Evolutionary conservation across 2,888 invertebrate species (phyloP).

Genomic region (Atrina japonica): DNA sequence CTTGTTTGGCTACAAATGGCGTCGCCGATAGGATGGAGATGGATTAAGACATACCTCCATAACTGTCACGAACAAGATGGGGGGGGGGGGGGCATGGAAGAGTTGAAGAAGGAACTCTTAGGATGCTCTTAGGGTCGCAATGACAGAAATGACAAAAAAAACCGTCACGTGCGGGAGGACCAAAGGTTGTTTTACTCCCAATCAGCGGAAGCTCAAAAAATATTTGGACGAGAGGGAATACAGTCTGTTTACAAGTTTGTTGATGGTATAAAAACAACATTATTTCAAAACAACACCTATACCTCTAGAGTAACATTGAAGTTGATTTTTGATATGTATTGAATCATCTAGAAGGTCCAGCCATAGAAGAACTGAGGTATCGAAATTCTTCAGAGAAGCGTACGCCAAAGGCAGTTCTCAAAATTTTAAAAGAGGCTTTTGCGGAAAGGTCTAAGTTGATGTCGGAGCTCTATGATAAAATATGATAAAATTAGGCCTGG

Average conservation of each 20-base stretch:
- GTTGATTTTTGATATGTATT: constrained; percentile 25
- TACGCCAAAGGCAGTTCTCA: not conserved
- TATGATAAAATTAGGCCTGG: too few relatives aligned
- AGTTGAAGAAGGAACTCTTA: too few relatives aligned
- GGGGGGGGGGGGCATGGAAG: too few relatives aligned
- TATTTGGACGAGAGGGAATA: constrained; percentile 13
- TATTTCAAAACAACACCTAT: too few relatives aligned
- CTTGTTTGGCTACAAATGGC: constrained; percentile 22
- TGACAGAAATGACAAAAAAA: too few relatives aligned
- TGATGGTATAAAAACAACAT: constrained; percentile 15
- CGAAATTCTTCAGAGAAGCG: constrained; percentile 13
- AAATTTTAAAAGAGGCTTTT: constrained; percentile 13
- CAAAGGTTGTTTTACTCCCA: too few relatives aligned
- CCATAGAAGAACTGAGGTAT: constrained; percentile 24
- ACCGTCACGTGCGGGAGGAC: too few relatives aligned
- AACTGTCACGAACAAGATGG: too few relatives aligned
- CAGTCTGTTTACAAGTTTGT: constrained; percentile 20
- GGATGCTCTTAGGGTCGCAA: too few relatives aligned
- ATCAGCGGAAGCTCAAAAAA: constrained; percentile 23
- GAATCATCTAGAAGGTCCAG: constrained; percentile 24
- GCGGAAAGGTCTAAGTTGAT: constrained; percentile 22
- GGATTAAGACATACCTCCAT: too few relatives aligned
- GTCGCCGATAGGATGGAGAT: constrained; percentile 26
- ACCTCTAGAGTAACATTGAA: constrained; percentile 6
- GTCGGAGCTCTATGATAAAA: constrained; percentile 15